A percentile compares a stretch with the other conserved stretches of the same genome.
Conservation (phyloP, 2,888 invertebrate genomes). For the Halictus ligatus region DNA sequence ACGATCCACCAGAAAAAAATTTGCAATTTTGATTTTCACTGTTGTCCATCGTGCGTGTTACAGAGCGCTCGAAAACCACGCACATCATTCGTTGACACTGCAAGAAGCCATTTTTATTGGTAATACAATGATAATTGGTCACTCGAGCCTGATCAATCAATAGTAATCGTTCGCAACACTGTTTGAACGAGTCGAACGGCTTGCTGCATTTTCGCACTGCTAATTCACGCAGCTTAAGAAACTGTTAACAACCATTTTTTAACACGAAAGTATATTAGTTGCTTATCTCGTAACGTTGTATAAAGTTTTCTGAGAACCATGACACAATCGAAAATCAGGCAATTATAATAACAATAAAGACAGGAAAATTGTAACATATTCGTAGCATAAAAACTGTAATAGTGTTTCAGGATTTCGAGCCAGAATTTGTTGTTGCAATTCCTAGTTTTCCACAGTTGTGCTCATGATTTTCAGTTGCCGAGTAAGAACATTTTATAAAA, state of each 20-base stretch:
- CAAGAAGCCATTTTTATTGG: slow-evolving; percentile 4
- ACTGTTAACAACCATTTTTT: neutral
- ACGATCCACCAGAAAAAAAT: neutral
- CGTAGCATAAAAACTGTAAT: neutral
- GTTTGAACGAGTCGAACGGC: neutral
- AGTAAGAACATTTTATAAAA: slow-evolving; percentile 2
- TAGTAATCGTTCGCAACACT: neutral
- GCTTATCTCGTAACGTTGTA: neutral
- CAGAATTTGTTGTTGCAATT: neutral
- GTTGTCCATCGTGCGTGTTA: neutral
- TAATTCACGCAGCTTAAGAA: neutral
- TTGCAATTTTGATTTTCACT: slow-evolving; percentile 16
- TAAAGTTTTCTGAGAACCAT: slow-evolving; percentile 6
- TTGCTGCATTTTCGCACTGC: neutral
- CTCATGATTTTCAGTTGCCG: slow-evolving; percentile 5
- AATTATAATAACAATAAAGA: neutral
- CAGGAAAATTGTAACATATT: neutral
- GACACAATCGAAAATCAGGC: neutral
- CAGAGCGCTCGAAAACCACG: neutral
- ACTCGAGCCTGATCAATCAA: neutral
- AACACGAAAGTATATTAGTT: neutral
- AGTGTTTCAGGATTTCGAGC: neutral
- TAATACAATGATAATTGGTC: slow-evolving; percentile 1
- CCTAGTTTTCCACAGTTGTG: neutral
- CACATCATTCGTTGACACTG: neutral